These are phyloP conservation scores for Aethes cnicana DNA, from an alignment of 2,888 invertebrate genomes.

Conservation along the genomic window DNA sequence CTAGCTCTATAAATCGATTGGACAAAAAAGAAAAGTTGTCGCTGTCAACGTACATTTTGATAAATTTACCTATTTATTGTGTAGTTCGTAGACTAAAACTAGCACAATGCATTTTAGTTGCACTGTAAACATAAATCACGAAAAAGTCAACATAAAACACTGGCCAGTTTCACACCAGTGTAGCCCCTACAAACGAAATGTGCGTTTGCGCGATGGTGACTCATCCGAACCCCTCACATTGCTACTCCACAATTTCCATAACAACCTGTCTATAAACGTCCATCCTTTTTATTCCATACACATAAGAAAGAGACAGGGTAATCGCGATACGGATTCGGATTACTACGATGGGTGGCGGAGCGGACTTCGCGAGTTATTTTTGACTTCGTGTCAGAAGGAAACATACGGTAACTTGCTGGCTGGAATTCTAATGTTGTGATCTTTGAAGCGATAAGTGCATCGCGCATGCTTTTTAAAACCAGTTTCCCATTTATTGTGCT, in stretches of 20 bases:
- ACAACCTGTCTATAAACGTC: conserved; percentile 8
- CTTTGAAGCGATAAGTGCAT: not conserved
- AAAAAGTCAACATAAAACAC: conserved; percentile 11
- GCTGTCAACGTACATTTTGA: too few relatives aligned
- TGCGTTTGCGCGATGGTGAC: conserved; percentile 48
- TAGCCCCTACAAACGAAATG: conserved; percentile 19
- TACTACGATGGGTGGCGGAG: conserved; percentile 40
- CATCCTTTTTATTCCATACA: conserved; percentile 3
- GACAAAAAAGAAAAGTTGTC: too few relatives aligned
- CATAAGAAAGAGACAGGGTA: conserved; percentile 19
- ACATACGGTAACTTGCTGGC: conserved; percentile 21
- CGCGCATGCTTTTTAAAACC: not conserved
- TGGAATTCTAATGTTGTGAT: conserved; percentile 26
- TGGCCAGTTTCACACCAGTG: too few relatives aligned
- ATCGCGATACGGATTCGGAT: conserved; percentile 32
- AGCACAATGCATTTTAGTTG: too few relatives aligned
- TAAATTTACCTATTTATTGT: too few relatives aligned
- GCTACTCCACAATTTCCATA: too few relatives aligned
- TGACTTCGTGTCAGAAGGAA: conserved; percentile 38
- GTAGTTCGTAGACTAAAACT: too few relatives aligned
- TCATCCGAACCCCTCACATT: conserved; percentile 43
- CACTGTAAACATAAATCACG: too few relatives aligned
- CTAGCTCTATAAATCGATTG: too few relatives aligned
- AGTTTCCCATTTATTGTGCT: not conserved
- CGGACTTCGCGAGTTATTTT: conserved; percentile 57